Conservation (phyloP, 2,113 vertebrate species). For the Physeter macrocephalus region DNA sequence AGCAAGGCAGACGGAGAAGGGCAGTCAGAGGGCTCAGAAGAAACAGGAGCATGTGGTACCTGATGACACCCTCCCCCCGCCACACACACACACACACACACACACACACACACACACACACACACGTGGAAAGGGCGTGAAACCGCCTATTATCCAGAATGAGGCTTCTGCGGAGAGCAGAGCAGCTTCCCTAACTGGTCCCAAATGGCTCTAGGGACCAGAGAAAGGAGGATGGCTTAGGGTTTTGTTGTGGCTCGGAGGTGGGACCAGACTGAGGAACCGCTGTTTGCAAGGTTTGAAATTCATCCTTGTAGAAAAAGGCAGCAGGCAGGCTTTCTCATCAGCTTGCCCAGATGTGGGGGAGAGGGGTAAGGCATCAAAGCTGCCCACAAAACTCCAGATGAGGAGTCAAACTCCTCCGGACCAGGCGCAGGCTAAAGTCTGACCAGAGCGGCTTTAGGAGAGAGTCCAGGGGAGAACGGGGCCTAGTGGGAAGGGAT, state of each 20-base stretch:
- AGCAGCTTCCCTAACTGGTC: fast-evolving
- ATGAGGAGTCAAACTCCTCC: neutral
- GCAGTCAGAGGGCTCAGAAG: too few relatives aligned
- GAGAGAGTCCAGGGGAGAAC: neutral
- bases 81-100: neutral
- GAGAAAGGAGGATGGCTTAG: neutral
- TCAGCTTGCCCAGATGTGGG: neutral
- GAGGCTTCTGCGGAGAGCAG: neutral
- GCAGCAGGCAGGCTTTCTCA: neutral
- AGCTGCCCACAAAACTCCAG: neutral
- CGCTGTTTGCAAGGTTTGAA: neutral
- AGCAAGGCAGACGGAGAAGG: too few relatives aligned
- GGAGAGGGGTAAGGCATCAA: neutral
- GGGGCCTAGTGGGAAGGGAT: neutral
- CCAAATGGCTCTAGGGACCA: neutral
- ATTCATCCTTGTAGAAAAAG: too few relatives aligned
- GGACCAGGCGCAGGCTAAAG: neutral
- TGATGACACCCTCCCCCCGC: fast-evolving
- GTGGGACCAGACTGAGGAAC: fast-evolving
- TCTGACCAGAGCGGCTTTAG: neutral
- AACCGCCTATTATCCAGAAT: neutral
- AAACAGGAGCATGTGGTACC: fast-evolving
- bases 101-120: too few relatives aligned
- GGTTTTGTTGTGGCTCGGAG: neutral
- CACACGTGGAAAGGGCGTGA: fast-evolving